Evolutionary conservation across 2,888 invertebrate species (phyloP).

Genomic region (Chorisops tibialis): DNA sequence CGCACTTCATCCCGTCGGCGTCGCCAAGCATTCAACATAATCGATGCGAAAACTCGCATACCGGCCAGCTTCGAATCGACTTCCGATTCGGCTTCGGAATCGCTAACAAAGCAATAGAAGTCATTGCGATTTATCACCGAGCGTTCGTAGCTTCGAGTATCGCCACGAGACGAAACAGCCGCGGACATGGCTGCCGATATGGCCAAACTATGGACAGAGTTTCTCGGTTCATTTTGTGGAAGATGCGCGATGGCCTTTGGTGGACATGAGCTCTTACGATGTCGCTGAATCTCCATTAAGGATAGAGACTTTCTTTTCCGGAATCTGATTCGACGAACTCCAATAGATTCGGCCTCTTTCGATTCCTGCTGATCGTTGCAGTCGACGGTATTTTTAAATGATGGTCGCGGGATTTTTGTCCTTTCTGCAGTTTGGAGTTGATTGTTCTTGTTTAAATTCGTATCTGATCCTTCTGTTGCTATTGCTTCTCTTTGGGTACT

Average conservation of each 20-base stretch:
- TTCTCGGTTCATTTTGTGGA: too few relatives aligned
- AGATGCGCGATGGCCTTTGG: not conserved
- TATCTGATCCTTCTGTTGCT: not conserved
- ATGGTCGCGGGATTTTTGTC: not conserved
- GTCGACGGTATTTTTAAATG: not conserved
- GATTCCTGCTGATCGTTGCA: not conserved
- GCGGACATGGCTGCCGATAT: not conserved
- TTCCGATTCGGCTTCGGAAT: not conserved
- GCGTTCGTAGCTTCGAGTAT: not conserved
- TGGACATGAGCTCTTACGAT: not conserved
- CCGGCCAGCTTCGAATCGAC: conserved; percentile 39
- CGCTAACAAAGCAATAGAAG: conserved; percentile 11
- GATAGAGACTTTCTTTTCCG: conserved; percentile 1
- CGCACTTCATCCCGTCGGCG: conserved; percentile 42
- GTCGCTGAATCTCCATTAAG: conserved; percentile 20
- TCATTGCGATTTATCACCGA: not conserved
- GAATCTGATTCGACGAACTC: not conserved
- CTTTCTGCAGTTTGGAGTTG: not conserved
- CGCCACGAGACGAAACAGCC: conserved; percentile 5
- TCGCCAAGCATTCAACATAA: conserved; percentile 47
- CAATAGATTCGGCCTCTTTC: not conserved
- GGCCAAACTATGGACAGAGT: not conserved
- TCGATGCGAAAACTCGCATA: conserved; percentile 41
- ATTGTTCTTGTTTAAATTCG: not conserved
- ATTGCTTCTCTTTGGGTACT: too few relatives aligned